Evolutionary conservation across 2,113 vertebrate species (phyloP).

Genomic region (Arizona elegans): DNA sequence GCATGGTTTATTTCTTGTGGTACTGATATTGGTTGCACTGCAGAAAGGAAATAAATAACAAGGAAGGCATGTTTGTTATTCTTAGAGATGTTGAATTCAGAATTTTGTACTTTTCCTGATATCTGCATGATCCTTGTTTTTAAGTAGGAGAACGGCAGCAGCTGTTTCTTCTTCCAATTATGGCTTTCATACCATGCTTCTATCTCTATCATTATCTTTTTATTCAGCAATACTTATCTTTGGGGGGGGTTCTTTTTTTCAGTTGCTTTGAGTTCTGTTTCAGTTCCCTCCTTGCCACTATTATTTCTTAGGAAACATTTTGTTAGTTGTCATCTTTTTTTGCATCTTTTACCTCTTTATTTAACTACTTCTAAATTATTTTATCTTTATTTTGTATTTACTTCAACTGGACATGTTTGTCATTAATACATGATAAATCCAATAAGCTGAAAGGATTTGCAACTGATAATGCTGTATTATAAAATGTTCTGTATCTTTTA

Average conservation of each 20-base stretch:
- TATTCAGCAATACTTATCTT: neutral
- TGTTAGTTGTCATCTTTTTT: neutral
- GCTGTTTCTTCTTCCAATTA: neutral
- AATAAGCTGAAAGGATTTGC: neutral
- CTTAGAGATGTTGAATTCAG: neutral
- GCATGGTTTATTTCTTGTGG: neutral
- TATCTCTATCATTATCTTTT: neutral
- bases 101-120: neutral
- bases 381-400: neutral
- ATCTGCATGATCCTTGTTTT: neutral
- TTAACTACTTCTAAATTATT: neutral
- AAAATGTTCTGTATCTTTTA: no score
- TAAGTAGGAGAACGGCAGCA: neutral
- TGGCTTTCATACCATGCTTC: neutral
- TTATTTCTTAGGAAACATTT: neutral
- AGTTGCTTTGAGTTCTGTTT: neutral
- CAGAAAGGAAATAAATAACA: neutral
- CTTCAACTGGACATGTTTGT: neutral
- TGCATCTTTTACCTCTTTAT: neutral
- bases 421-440: neutral
- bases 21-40: neutral
- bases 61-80: neutral
- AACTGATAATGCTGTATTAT: neutral
- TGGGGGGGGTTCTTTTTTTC: neutral
- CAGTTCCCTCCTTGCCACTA: neutral